Evolutionary conservation across 2,113 vertebrate genomes (phyloP).

Genomic region (Cyprinodon tularosa): DNA sequence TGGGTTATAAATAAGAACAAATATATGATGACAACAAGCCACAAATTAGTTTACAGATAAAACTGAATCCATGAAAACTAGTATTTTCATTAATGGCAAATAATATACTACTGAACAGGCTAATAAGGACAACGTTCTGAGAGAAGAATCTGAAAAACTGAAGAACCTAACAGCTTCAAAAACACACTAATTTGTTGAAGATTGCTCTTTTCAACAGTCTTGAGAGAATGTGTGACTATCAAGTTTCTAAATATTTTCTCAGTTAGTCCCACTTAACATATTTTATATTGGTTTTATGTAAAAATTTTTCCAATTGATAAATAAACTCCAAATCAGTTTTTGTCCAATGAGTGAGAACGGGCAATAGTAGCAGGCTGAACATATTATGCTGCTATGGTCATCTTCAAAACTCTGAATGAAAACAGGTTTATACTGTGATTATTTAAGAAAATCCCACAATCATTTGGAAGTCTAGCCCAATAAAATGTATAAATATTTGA

Average conservation of each 20-base stretch:
- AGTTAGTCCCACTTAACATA: no score
- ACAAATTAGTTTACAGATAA: no score
- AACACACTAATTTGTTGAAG: background rate
- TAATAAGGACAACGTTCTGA: background rate
- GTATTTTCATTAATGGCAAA: background rate
- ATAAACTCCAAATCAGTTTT: slow-evolving; percentile 1
- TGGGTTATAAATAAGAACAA: no score
- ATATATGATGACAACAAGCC: no score
- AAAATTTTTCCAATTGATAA: background rate
- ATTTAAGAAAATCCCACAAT: slow-evolving; percentile 40
- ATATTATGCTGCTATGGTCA: background rate
- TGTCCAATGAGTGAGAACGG: background rate
- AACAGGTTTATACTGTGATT: slow-evolving; percentile 32
- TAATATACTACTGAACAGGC: background rate
- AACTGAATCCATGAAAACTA: no score
- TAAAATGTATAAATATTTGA: slow-evolving; percentile 75
- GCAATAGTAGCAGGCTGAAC: slow-evolving; percentile 2
- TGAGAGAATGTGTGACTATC: background rate
- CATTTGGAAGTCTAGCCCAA: slow-evolving; percentile 32
- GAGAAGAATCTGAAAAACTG: background rate
- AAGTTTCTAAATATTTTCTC: no score
- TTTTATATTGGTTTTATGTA: background rate
- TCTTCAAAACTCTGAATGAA: slow-evolving; percentile 20
- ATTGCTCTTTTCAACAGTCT: background rate
- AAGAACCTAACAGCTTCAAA: background rate